Evolutionary conservation across 1,140 invertebrate species (phyloP).

Genomic region (Andrena cerasifolii): DNA sequence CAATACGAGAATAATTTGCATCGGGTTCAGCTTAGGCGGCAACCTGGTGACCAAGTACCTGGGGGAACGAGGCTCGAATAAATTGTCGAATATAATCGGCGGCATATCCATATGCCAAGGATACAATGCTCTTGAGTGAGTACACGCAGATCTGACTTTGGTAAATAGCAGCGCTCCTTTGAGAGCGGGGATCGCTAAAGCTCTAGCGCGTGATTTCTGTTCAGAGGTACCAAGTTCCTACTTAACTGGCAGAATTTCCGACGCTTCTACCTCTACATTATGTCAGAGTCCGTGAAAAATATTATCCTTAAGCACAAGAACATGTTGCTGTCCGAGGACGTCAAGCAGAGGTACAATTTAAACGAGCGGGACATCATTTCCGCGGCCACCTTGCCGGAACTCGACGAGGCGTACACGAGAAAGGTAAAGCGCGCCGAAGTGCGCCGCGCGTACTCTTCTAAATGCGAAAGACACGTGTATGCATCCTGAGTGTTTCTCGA

Average conservation of each 20-base stretch:
- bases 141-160: conserved; percentile 63
- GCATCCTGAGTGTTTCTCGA: conserved; percentile 25
- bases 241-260: conserved; percentile 94
- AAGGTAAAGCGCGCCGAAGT: conserved; percentile 71
- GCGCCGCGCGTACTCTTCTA: neutral
- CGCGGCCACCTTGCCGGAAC: conserved; percentile 91
- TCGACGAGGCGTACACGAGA: conserved; percentile 94
- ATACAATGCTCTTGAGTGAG: conserved; percentile 94
- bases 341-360: conserved; percentile 86
- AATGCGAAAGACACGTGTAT: neutral
- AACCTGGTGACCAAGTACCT: conserved; percentile 95
- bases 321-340: conserved; percentile 88
- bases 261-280: conserved; percentile 94
- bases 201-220: conserved; percentile 16
- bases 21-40: conserved; percentile 95
- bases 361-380: conserved; percentile 91
- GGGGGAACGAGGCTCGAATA: conserved; percentile 87
- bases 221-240: conserved; percentile 89
- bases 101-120: conserved; percentile 96
- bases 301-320: conserved; percentile 91
- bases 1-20: conserved; percentile 89
- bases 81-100: conserved; percentile 89
- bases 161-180: too few relatives aligned
- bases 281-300: conserved; percentile 95
- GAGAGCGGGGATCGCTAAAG: too few relatives aligned